A percentile compares a stretch with the other conserved stretches of the same genome.
phyloP scores from a whole-genome alignment of 2,113 vertebrate species.

The Hippolais icterina region DNA sequence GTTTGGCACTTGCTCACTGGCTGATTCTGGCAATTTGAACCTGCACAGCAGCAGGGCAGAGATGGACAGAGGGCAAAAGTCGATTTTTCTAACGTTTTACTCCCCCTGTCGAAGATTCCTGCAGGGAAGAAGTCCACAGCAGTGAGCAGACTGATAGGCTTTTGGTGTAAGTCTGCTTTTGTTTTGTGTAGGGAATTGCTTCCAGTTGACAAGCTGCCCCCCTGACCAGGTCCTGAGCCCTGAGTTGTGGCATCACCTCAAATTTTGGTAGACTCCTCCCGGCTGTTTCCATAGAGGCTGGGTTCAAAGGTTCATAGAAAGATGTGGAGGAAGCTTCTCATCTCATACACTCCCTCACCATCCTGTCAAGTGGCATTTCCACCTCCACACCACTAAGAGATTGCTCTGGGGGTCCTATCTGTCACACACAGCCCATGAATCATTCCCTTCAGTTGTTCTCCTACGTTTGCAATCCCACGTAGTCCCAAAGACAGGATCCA shows the following conservation, averaged over 20 bases:
- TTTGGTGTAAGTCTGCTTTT: background rate
- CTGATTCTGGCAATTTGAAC: background rate
- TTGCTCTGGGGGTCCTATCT: constrained; percentile 17
- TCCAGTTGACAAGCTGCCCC: background rate
- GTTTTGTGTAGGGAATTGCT: background rate
- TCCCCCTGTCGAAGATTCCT: background rate
- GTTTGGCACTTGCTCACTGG: background rate
- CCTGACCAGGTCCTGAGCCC: background rate
- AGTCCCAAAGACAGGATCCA: background rate
- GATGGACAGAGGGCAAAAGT: background rate
- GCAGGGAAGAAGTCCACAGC: background rate
- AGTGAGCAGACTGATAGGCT: background rate
- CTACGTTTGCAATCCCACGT: background rate
- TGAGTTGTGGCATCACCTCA: background rate
- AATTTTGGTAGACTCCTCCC: background rate
- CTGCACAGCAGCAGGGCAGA: background rate
- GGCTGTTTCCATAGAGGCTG: background rate
- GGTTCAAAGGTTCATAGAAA: background rate
- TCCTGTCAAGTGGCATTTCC: constrained; percentile 10
- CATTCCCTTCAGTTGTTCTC: constrained; percentile 1
- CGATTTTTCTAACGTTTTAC: background rate
- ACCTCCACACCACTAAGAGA: background rate
- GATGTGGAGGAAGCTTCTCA: background rate
- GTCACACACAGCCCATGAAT: constrained; percentile 1
- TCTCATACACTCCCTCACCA: background rate